Evolutionary conservation across 2,113 vertebrate genomes (phyloP).

Genomic region (Oxyruncus cristatus): DNA sequence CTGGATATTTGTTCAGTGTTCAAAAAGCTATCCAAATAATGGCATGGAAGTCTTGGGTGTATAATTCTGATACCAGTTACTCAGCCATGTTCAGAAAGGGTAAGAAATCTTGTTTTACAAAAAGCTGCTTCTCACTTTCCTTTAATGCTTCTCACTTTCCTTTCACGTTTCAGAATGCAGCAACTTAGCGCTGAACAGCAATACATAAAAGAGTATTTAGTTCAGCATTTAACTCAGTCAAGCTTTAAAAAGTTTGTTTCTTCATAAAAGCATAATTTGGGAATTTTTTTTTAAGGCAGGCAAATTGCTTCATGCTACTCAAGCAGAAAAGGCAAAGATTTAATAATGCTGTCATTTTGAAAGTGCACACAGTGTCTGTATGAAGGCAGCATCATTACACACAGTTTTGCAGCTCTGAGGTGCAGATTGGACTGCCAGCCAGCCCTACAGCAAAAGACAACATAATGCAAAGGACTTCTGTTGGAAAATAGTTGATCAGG

Average conservation of each 20-base stretch:
- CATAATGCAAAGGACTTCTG: background rate
- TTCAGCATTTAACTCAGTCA: background rate
- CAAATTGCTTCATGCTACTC: background rate
- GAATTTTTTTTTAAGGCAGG: background rate
- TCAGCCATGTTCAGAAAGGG: background rate
- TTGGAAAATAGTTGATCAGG: background rate
- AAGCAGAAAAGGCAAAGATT: background rate
- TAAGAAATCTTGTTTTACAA: background rate
- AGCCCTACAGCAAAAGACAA: background rate
- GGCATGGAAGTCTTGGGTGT: background rate
- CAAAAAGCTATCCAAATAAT: background rate
- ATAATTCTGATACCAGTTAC: background rate
- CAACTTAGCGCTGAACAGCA: background rate
- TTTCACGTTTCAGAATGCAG: background rate
- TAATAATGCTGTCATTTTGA: background rate
- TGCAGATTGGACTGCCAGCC: background rate
- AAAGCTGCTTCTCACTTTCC: background rate
- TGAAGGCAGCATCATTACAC: background rate
- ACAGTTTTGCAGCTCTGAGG: background rate
- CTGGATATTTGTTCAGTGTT: background rate
- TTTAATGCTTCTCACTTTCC: background rate
- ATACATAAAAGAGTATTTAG: background rate
- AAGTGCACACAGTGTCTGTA: background rate
- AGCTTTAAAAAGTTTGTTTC: constrained; percentile 8
- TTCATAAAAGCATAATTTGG: background rate